Conservation (phyloP, 1,140 invertebrate genomes). For the Drosophila ohnishii region DNA sequence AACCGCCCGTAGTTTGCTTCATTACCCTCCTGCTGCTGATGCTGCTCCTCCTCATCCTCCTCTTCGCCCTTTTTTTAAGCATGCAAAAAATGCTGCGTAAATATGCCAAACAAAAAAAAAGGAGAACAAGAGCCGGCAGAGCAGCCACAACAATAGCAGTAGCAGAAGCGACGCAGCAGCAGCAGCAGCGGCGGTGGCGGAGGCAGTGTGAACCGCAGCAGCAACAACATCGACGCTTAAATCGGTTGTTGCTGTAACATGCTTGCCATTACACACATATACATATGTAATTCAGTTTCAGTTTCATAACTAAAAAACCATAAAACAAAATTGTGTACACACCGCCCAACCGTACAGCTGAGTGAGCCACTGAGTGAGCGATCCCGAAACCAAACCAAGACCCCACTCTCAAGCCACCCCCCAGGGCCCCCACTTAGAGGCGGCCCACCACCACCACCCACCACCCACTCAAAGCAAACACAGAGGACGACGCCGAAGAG, state of each 20-base stretch:
- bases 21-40: slow-evolving; percentile 18
- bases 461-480: slow-evolving; percentile 37
- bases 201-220: slow-evolving; percentile 20
- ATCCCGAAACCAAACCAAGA: slow-evolving; percentile 39
- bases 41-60: no score
- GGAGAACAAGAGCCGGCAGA: slow-evolving; percentile 34
- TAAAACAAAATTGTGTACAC: slow-evolving; percentile 78
- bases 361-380: slow-evolving; percentile 49
- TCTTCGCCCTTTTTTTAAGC: slow-evolving; percentile 20
- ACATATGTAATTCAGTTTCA: slow-evolving; percentile 73
- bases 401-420: slow-evolving; percentile 6
- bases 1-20: slow-evolving; percentile 52
- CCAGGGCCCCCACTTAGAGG: neutral
- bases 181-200: slow-evolving; percentile 7
- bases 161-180: slow-evolving; percentile 14
- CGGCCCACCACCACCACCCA: neutral
- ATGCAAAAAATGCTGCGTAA: slow-evolving; percentile 70
- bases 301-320: slow-evolving; percentile 80
- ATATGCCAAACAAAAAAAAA: slow-evolving; percentile 49
- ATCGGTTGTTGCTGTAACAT: slow-evolving; percentile 51
- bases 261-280: slow-evolving; percentile 52
- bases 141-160: slow-evolving; percentile 25
- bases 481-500: neutral
- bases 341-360: slow-evolving; percentile 23
- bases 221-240: slow-evolving; percentile 55